Evolutionary conservation across 2,797 vertebrate genomes (phyloP), one percentile per base, ranked within the genome.

Genomic region (Enteromius afrohamiltoni): DNA sequence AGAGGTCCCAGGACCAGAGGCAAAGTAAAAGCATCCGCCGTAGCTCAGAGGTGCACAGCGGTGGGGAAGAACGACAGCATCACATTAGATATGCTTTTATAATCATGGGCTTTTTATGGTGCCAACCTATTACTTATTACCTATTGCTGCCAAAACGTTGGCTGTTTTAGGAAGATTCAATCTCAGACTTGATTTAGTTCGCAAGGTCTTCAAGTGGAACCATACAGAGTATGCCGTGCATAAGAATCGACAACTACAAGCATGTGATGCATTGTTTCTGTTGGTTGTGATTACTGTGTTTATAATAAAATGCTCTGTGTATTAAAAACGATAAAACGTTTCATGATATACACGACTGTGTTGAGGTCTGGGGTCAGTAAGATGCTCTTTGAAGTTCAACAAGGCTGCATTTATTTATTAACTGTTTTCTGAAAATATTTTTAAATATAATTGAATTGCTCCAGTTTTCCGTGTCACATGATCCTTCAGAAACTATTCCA

Each of bases 11-110:
- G 69, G 47, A 77, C 29, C 31, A 51, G 60, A 80, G 68, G 83
- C 77, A 45, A 76, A 47, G 83, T 85, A 45, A 87, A 88, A 67
- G 29, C 79, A 76, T 84, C 49, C 70, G 6, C 10, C 68, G 3
- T 31, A 37, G 31, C 64, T 53, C 64, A 73, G 77, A 80, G 40
- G 62, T 76, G 26, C 23, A 9, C 81, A 73, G 31, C 62, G 70
- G 37, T 76, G 62, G 31, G 78, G 47, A 84, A 81, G 34, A 26
- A 42, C 45, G 40, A 58, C 34, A 73, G 16, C n/a, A 23, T 45
- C 2, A 10, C 67, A 37, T 21, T 60, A 23, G 11, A n/a, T 58
- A 21, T 53, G 34, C 53, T 53, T 1, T 29, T 29, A 17, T 9
- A 21, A 21, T 53, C 6, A 21, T 8, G 19, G 17, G 17, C 6